phyloP scores from a whole-genome alignment of 1,140 invertebrate genomes.

The Drosophila lini region DNA sequence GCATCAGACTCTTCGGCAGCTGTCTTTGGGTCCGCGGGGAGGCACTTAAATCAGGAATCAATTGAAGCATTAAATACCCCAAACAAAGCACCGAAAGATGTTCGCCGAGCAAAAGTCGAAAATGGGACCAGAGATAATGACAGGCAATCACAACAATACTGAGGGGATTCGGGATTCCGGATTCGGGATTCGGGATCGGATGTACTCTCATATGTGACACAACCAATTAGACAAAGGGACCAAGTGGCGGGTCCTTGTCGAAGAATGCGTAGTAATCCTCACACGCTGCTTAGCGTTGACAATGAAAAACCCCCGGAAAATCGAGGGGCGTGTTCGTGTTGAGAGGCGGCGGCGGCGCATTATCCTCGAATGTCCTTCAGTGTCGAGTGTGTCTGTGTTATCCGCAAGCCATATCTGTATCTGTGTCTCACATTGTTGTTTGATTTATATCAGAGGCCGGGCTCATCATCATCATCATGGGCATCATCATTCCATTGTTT shows the following conservation, averaged over 20 bases:
- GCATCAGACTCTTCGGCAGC: constrained; percentile 39
- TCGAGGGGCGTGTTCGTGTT: constrained; percentile 50
- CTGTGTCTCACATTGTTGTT: constrained; percentile 64
- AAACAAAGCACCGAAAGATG: constrained; percentile 60
- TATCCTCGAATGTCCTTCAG: constrained; percentile 63
- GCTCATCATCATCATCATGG: constrained; percentile 34
- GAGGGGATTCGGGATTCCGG: constrained; percentile 4
- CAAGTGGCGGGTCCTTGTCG: constrained; percentile 48
- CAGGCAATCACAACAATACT: constrained; percentile 59
- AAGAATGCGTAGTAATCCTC: constrained; percentile 76
- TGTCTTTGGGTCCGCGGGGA: constrained; percentile 48
- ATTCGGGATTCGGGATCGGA: constrained; percentile 6
- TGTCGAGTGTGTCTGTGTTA: constrained; percentile 36
- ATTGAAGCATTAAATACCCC: constrained; percentile 81
- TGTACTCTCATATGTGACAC: constrained; percentile 62
- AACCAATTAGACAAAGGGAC: constrained; percentile 78
- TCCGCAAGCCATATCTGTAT: constrained; percentile 31
- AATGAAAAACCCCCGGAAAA: constrained; percentile 48
- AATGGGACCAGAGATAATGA: constrained; percentile 47
- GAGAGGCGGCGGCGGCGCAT: constrained; percentile 57
- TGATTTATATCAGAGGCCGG: constrained; percentile 69
- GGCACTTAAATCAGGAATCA: constrained; percentile 72
- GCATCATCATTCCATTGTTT: constrained; percentile 34
- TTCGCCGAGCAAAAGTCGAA: constrained; percentile 33
- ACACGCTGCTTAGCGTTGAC: constrained; percentile 74